Evolutionary conservation across 2,113 vertebrate species (phyloP).

Genomic region (Nannospalax galili): DNA sequence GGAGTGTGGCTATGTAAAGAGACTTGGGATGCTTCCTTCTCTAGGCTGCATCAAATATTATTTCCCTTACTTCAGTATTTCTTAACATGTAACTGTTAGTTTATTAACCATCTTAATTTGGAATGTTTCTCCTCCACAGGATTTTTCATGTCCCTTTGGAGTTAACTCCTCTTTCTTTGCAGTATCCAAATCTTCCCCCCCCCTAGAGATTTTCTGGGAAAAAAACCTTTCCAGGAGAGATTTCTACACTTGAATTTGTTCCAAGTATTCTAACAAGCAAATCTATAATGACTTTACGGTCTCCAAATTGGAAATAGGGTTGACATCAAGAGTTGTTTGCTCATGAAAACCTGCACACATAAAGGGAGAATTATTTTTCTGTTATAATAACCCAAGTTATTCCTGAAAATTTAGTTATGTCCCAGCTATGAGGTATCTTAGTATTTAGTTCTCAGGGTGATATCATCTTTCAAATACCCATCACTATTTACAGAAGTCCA

Average conservation of each 20-base stretch:
- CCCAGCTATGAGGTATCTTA: background rate
- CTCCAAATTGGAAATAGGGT: background rate
- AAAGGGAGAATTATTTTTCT: background rate
- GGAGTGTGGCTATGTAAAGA: no score
- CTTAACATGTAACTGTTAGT: background rate
- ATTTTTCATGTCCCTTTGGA: no score
- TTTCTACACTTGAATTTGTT: background rate
- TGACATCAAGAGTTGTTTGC: background rate
- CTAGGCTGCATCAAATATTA: background rate
- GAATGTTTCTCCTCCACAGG: background rate
- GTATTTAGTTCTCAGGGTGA: no score
- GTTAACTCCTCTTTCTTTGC: background rate
- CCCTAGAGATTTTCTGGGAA: background rate
- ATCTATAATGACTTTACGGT: background rate
- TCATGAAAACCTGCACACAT: background rate
- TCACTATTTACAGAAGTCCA: background rate
- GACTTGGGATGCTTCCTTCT: background rate
- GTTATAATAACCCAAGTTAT: background rate
- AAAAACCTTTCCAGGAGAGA: background rate
- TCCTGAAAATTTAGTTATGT: background rate
- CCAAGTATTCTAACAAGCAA: background rate
- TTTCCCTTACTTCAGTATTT: background rate
- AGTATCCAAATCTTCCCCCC: background rate
- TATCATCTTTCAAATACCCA: no score
- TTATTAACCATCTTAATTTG: background rate